Evolutionary conservation across 2,113 vertebrate species (phyloP).

Genomic region (Centropristis striata): DNA sequence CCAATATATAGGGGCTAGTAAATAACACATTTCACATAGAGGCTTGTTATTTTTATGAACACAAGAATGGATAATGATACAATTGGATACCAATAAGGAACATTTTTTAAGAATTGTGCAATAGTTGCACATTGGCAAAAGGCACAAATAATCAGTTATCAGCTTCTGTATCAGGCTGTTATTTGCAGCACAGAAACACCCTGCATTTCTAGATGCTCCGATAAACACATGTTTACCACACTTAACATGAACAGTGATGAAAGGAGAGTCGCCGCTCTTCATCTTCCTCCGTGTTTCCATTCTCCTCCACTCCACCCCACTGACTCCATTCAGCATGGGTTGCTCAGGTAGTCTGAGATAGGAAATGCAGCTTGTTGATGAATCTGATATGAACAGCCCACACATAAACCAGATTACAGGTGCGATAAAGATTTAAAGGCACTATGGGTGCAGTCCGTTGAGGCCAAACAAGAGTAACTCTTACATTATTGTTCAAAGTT

Average conservation of each 20-base stretch:
- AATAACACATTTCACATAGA: neutral
- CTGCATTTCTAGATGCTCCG: constrained; percentile 2
- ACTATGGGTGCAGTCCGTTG: neutral
- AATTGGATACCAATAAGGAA: neutral
- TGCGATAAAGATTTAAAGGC: neutral
- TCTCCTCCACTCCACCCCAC: neutral
- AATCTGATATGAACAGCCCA: constrained; percentile 6
- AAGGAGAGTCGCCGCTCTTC: constrained; percentile 3
- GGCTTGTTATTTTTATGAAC: neutral
- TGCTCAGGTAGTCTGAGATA: neutral
- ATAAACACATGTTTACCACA: constrained; percentile 12
- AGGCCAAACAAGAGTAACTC: neutral
- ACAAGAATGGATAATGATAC: no score
- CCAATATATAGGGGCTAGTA: neutral
- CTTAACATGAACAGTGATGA: neutral
- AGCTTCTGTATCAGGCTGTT: neutral
- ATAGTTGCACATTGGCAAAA: neutral
- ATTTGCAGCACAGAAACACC: neutral
- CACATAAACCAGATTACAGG: constrained; percentile 3
- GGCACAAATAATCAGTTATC: neutral
- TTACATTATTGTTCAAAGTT: neutral
- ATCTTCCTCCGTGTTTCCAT: constrained; percentile 15
- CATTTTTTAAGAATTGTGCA: no score
- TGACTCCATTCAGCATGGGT: neutral
- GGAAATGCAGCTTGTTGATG: neutral